Evolutionary conservation across 2,113 vertebrate genomes (phyloP), one percentile per base, ranked within the genome.

Genomic region (Cephalopterus ornatus): DNA sequence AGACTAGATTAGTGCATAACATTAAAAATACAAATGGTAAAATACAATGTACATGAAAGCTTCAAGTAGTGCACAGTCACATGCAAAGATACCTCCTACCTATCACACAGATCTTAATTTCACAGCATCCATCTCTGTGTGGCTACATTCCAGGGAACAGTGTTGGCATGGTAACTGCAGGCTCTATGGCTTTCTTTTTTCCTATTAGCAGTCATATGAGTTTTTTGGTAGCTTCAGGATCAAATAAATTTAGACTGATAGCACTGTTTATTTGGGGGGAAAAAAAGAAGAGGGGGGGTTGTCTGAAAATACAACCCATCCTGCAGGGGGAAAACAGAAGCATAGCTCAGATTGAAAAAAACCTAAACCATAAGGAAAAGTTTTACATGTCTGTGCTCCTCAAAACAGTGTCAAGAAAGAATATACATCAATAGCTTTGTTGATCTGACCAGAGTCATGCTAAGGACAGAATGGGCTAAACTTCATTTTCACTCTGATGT

Each of bases 131-230:
- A 70, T 71, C 91, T 95, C 96, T 97, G 80, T 92, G 88, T 83
- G 91, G 93, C 85, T 94, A 83, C 92, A 86, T 91, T 80, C 89
- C 27, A 41, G 72, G 84, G 87, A 97, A 76, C n/a, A 89, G 74
- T 24, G 98, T 98, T 98, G 98, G 91, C 97, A 98, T 98, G 95
- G 98, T 94, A 98, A 98, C 98, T 5, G 65, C 67, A 94, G 91
- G 92, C 95, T 96, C 91, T 37, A 67, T 73, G 68, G 70, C 94
- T 95, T 85, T 9, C 50, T 61, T 61, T 84, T 82, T 85, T 42
- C 91, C 85, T 89, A 72, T 95, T 95, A 75, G 18, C 89, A 81
- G 47, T 80, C 91, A 94, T 63, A 86, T 12, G 37, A 79, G 44
- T 66, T 96, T 95, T 95, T 88, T 78, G 77, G 87, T 78, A 83